A percentile compares a stretch with the other conserved stretches of the same genome.
These are phyloP conservation scores for Perccottus glenii DNA, from an alignment of 2,113 vertebrate genomes.

Conservation along the genomic window DNA sequence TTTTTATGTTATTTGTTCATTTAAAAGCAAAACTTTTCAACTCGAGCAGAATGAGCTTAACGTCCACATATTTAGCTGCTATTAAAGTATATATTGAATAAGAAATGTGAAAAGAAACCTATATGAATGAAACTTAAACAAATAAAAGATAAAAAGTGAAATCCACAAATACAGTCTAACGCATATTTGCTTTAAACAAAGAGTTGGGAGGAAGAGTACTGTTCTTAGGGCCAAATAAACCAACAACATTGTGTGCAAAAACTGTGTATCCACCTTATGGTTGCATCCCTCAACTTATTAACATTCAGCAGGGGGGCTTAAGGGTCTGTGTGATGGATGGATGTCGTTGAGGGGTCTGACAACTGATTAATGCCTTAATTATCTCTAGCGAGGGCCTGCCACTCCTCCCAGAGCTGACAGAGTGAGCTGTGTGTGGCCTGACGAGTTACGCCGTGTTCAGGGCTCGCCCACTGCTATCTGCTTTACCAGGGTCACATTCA, in stretches of 20 bases:
- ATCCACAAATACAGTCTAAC: neutral
- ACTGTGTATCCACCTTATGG: constrained; percentile 64
- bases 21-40: neutral
- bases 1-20: constrained; percentile 6
- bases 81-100: no score
- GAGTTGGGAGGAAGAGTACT: neutral
- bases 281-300: constrained; percentile 70
- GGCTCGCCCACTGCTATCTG: constrained; percentile 74
- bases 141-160: no score
- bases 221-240: constrained; percentile 32
- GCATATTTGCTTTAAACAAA: constrained; percentile 40
- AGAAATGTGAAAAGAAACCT: no score
- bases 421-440: constrained; percentile 76
- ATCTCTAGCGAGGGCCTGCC: constrained; percentile 71
- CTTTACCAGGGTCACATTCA: constrained; percentile 74
- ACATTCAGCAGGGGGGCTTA: constrained; percentile 73
- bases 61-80: no score
- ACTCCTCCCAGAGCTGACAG: constrained; percentile 72
- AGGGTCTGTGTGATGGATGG: constrained; percentile 75
- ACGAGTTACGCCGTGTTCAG: constrained; percentile 71
- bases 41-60: neutral
- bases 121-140: no score
- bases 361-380: constrained; percentile 86
- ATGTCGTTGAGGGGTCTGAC: constrained; percentile 81
- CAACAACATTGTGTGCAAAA: constrained; percentile 45